Percentiles rank a stretch among this genome's conserved stretches.
Conservation (phyloP, 2,113 vertebrate species). For the Silurus meridionalis region DNA sequence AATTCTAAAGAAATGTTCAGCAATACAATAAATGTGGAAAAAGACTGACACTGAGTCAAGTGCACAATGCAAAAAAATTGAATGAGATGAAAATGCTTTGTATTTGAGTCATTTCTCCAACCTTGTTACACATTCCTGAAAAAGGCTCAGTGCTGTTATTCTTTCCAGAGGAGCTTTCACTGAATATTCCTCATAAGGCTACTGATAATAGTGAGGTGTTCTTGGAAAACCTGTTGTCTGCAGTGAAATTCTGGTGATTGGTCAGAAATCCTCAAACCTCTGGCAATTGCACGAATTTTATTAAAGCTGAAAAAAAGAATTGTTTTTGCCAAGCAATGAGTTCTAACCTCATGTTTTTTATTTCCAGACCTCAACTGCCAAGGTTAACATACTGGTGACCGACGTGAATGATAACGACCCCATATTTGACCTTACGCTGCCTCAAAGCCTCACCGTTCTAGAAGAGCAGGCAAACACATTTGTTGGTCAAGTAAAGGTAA, state of each 20-base stretch:
- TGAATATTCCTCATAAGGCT: background rate
- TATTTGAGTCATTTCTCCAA: background rate
- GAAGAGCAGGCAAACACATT: constrained; percentile 88
- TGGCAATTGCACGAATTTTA: background rate
- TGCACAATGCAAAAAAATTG: background rate
- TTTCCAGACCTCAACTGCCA: constrained; percentile 86
- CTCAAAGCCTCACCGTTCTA: constrained; percentile 85
- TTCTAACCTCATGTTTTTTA: constrained; percentile 39
- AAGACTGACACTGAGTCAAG: background rate
- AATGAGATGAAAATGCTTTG: background rate
- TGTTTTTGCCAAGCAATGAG: background rate
- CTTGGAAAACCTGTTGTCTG: background rate
- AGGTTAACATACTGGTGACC: constrained; percentile 87
- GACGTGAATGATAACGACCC: constrained; percentile 98
- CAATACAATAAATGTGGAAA: background rate
- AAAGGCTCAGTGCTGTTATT: background rate
- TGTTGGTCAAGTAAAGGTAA: constrained; percentile 92
- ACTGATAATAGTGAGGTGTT: background rate
- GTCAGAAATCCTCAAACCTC: background rate
- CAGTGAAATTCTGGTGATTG: background rate
- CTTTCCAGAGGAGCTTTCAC: background rate
- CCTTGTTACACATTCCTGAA: background rate
- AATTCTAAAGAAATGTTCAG: no score
- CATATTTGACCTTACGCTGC: constrained; percentile 82
- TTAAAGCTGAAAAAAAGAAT: background rate